Conservation (phyloP, 2,797 vertebrate genomes). For the Bufotes viridis region DNA sequence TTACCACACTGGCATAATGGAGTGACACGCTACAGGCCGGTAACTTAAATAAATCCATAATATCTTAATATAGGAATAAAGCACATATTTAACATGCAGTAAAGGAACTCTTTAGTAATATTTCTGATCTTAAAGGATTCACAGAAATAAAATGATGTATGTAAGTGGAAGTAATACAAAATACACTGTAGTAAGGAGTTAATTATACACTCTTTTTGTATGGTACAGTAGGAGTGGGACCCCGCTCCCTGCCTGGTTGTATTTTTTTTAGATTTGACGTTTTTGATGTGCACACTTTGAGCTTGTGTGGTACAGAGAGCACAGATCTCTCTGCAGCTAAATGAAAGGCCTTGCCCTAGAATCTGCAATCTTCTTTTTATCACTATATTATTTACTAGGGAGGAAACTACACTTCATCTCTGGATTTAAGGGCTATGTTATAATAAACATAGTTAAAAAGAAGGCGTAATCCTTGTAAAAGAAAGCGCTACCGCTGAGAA, state of each 20-base stretch:
- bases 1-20: background rate
- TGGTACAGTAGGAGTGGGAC: background rate
- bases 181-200: background rate
- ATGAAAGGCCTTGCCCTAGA: conserved; percentile 50
- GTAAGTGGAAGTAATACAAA: background rate
- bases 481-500: conserved; percentile 33
- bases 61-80: background rate
- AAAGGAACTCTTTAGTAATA: background rate
- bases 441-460: conserved; percentile 56
- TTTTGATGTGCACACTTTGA: conserved; percentile 1
- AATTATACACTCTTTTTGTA: background rate
- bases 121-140: background rate
- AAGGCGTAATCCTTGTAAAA: conserved; percentile 51
- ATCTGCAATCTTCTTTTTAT: conserved; percentile 53
- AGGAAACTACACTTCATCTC: conserved; percentile 55
- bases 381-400: conserved; percentile 50
- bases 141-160: background rate
- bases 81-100: background rate
- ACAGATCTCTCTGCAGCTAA: conserved; percentile 1
- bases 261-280: background rate
- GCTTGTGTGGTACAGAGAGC: conserved; percentile 25
- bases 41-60: background rate
- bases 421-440: conserved; percentile 54
- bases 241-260: background rate
- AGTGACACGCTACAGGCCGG: background rate